Evolutionary conservation across 1,140 invertebrate species (phyloP), one percentile per base, ranked within the genome.

Genomic region (Limonius californicus): DNA sequence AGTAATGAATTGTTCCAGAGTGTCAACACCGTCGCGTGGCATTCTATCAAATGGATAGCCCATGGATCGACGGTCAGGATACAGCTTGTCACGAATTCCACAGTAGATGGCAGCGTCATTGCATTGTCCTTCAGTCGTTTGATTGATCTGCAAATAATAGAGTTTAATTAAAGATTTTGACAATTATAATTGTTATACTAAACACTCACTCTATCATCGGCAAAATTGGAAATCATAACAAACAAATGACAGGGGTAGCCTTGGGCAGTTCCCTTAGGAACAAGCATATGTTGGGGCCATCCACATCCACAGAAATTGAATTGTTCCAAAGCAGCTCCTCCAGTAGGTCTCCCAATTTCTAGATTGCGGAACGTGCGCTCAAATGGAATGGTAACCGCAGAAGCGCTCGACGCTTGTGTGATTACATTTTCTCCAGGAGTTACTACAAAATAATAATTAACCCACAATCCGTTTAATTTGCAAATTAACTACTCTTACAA

Each of bases 231-330:
- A 66, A 81, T 77, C 89, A 93, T 93, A 39, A 87, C 85, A 74
- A 92, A 94, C 2, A 94, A 73, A 57, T 90, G 83, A 70, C 86
- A 85, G 0, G 78, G 75, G 71, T 84, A 85, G 15, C 91, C 91
- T 59, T 83, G 81, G 1, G 80, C 73, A 1, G 76, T 84, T 19
- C 92, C 92, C 75, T 87, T 89, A 0, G 91, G 87, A 19, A 92
- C 73, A 0, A 94, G 80, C 86, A 94, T 85, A 72, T 94, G 90
- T 47, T 92, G 85, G 0, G 92, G 92, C 90, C 90, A 93, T 45
- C 91, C 91, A 73, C 91, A 94, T 30, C 91, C 90, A 75, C 91
- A 93, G 81, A 89, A 90, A 73, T 89, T 87, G 76, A 87, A 89
- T 68, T 83, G 79, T 0, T 80, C 80, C 27, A 84, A 79, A 1